phyloP scores from a whole-genome alignment of 2,113 vertebrate species.

The Alaudala cheleensis region DNA sequence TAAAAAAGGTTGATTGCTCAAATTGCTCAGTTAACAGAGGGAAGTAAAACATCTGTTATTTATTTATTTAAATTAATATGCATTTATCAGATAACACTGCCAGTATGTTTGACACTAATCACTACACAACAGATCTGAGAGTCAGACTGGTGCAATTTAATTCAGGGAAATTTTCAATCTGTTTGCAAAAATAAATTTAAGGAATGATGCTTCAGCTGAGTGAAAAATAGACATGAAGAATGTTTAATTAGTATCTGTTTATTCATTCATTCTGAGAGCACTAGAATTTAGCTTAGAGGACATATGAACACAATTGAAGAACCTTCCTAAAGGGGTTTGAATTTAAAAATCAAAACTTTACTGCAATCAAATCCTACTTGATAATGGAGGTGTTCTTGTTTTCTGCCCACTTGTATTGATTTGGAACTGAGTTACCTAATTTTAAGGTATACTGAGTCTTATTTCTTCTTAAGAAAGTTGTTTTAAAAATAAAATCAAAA shows the following conservation, averaged over 20 bases:
- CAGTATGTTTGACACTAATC: neutral
- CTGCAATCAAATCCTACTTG: neutral
- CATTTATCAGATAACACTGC: neutral
- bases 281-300: neutral
- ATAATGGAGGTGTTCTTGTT: neutral
- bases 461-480: neutral
- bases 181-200: neutral
- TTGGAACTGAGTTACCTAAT: neutral
- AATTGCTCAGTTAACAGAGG: neutral
- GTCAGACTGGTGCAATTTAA: neutral
- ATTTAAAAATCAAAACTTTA: neutral
- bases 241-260: neutral
- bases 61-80: conserved; percentile 26
- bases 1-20: conserved; percentile 11
- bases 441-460: neutral
- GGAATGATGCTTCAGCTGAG: neutral
- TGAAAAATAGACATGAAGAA: neutral
- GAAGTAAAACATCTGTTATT: conserved; percentile 30
- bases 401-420: neutral
- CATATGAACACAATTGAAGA: neutral
- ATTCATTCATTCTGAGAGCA: neutral
- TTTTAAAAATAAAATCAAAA: neutral
- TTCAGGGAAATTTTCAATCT: neutral
- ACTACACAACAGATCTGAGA: neutral
- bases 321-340: neutral